Conservation (phyloP, 1,140 invertebrate genomes). For the Anastrepha ludens region DNA sequence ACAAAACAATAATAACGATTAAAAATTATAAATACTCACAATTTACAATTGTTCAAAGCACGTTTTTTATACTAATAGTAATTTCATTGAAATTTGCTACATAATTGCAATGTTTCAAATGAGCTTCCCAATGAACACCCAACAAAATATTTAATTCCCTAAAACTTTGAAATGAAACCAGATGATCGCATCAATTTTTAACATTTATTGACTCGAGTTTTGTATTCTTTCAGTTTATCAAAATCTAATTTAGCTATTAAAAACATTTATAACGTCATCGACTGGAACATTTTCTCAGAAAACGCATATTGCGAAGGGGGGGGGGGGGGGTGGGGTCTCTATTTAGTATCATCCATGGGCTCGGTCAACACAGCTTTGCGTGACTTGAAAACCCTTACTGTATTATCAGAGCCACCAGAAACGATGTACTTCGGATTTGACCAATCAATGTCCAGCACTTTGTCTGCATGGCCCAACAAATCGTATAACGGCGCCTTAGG, state of each 20-base stretch:
- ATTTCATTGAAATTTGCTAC: too few species aligned
- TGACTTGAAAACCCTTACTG: conserved; percentile 91
- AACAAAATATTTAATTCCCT: too few species aligned
- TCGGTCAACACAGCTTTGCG: neutral
- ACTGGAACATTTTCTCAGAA: neutral
- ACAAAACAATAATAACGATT: too few species aligned
- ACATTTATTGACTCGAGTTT: neutral
- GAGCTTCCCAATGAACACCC: too few species aligned
- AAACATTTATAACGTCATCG: neutral
- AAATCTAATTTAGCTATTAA: neutral
- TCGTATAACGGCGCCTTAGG: conserved; percentile 95
- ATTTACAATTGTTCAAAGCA: too few species aligned
- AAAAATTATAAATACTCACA: too few species aligned
- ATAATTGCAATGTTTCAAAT: too few species aligned
- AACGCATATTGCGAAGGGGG: neutral
- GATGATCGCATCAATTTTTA: neutral
- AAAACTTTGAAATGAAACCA: too few species aligned
- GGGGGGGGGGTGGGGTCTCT: neutral
- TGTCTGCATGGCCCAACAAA: conserved; percentile 94
- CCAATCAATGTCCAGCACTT: conserved; percentile 96
- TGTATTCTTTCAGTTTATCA: neutral
- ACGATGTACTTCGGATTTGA: conserved; percentile 88
- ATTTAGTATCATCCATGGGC: neutral
- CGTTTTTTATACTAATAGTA: too few species aligned
- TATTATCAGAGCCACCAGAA: conserved; percentile 95